These are phyloP conservation scores for Sardina pilchardus DNA, from an alignment of 2,113 vertebrate species.

Conservation along the genomic window DNA sequence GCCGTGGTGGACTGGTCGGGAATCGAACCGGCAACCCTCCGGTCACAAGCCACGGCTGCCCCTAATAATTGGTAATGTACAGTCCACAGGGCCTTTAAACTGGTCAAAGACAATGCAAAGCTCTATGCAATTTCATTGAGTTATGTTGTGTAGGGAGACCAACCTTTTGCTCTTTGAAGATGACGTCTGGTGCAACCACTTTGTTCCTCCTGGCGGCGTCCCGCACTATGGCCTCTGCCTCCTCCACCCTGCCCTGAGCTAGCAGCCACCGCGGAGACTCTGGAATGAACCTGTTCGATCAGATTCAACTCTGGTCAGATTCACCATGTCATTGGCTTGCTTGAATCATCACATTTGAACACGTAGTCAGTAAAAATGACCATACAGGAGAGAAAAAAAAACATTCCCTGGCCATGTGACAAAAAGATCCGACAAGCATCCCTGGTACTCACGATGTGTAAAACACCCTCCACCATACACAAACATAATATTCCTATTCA, in stretches of 20 bases:
- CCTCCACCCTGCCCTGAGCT: constrained; percentile 79
- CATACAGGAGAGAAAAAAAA: background rate
- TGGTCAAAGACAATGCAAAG: background rate
- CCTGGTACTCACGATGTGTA: background rate
- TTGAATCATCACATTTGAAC: too few species aligned
- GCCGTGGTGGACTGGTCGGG: too few species aligned
- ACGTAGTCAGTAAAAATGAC: background rate
- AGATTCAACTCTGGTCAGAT: background rate
- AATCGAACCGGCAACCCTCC: too few species aligned
- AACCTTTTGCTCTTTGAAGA: constrained; percentile 82
- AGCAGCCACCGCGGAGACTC: constrained; percentile 92
- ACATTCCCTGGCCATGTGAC: background rate
- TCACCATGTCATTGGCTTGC: too few species aligned
- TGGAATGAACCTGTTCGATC: constrained; percentile 80
- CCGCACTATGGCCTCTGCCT: constrained; percentile 83
- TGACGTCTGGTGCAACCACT: constrained; percentile 71
- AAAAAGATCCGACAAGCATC: background rate
- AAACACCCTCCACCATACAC: too few species aligned
- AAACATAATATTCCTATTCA: too few species aligned
- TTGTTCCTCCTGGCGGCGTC: constrained; percentile 81
- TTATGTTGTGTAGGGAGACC: background rate
- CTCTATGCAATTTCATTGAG: background rate
- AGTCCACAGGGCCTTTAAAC: background rate
- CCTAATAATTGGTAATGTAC: background rate
- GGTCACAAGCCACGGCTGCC: too few species aligned